These are phyloP conservation scores for Aphaenogaster ashmeadi DNA, from an alignment of 1,140 invertebrate genomes.

Conservation along the genomic window DNA sequence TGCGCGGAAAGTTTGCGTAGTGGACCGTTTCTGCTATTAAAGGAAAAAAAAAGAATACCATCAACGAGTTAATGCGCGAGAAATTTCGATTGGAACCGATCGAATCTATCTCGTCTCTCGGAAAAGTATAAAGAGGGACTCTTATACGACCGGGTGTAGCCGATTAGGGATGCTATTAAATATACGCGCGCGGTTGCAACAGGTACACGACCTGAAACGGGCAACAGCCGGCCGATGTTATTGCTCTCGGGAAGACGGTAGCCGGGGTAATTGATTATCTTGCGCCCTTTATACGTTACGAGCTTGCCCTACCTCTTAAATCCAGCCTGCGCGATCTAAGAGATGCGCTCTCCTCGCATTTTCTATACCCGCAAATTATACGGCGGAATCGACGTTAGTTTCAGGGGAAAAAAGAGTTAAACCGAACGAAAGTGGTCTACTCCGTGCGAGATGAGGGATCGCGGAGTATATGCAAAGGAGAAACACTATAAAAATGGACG, in stretches of 20 bases:
- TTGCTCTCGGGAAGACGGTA: conserved; percentile 79
- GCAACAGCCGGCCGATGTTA: conserved; percentile 76
- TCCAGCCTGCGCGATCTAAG: conserved; percentile 75
- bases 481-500: conserved; percentile 30
- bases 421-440: conserved; percentile 55
- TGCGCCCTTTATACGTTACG: conserved; percentile 79
- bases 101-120: conserved; percentile 21
- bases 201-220: conserved; percentile 72
- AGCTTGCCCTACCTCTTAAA: conserved; percentile 75
- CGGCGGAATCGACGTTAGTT: conserved; percentile 71
- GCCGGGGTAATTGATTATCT: conserved; percentile 84
- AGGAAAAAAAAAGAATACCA: background rate
- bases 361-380: conserved; percentile 76
- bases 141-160: conserved; percentile 66
- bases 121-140: conserved; percentile 61
- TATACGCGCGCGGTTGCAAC: conserved; percentile 72
- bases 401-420: conserved; percentile 57
- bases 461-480: conserved; percentile 42
- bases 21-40: background rate
- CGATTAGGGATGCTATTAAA: conserved; percentile 79
- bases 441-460: conserved; percentile 18
- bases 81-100: conserved; percentile 42
- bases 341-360: conserved; percentile 69
- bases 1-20: background rate
- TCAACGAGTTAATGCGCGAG: conserved; percentile 5